Evolutionary conservation across 2,888 invertebrate genomes (phyloP), one percentile per base, ranked within the genome.

Genomic region (Aleiodes leptofemur): DNA sequence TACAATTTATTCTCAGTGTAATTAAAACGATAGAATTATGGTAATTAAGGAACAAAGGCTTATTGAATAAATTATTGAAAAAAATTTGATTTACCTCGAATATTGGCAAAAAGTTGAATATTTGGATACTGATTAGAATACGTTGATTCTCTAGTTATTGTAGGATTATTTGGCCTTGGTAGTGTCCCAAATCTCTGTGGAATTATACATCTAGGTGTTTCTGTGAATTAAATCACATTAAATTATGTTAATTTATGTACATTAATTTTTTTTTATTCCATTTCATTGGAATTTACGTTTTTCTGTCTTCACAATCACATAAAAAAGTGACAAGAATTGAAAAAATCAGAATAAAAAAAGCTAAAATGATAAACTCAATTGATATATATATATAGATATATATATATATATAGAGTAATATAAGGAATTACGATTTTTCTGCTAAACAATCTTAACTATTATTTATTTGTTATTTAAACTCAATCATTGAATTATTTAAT

Each of bases 121-220:
- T 89, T 89, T 4, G 87, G 86, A 57, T 88, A 89, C 68, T 84
- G 84, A 66, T 84, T 84, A 51, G 83, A 79, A 75, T 80, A 77
- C 34, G 76, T 74, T n/a, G 82, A 76, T 69, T 80, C 80, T 7
- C 73, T 72, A 57, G 75, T 77, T 57, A 77, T 70, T 29, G 61
- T 64, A 5, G 73, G 8, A 13, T 16, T 72, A 4, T 16, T 50
- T 4, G 77, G 48, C 69, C 78, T 76, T 50, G 79, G 73, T 7
- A 79, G 53, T 6, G 80, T 80, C 8, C 48, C 34, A n/a, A 66
- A 66, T 57, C 51, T 77, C 9, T 79, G 77, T 3, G 78, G 79
- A 34, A 79, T 50, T 64, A 79, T 80, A 76, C 79, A 79, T 43
- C 83, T 80, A 29, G 85, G 82, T 8, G 81, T 82, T 76, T 83